These are phyloP conservation scores for Peromyscus leucopus DNA, from an alignment of 2,113 vertebrate genomes.

Conservation along the genomic window DNA sequence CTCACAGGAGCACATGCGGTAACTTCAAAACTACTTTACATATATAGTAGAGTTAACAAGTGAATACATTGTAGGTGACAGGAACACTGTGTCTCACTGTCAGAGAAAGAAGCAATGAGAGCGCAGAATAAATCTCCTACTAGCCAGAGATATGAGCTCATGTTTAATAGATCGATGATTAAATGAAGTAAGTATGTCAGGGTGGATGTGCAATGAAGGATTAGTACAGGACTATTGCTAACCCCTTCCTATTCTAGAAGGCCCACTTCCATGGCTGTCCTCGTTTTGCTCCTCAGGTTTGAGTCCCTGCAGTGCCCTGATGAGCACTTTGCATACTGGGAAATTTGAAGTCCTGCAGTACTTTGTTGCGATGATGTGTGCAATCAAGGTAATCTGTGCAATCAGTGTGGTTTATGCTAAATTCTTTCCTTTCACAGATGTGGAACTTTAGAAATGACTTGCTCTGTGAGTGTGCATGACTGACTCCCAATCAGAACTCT, in stretches of 20 bases:
- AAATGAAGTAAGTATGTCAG: background rate
- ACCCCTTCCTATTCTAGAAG: background rate
- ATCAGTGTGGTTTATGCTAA: constrained; percentile 1
- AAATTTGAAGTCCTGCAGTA: background rate
- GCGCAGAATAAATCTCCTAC: background rate
- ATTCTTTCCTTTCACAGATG: background rate
- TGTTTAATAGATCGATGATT: background rate
- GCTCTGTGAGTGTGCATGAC: background rate
- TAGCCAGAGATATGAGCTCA: background rate
- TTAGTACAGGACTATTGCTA: background rate
- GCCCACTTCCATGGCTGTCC: background rate
- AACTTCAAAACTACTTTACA: constrained; percentile 4
- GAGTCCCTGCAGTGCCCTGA: background rate
- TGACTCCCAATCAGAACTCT: background rate
- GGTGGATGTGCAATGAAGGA: background rate
- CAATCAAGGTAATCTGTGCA: background rate
- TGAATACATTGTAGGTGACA: background rate
- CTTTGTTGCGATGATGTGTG: background rate
- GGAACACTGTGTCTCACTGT: background rate
- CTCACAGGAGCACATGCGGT: background rate
- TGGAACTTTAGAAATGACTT: background rate
- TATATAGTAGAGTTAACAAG: constrained; percentile 29
- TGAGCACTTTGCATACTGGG: background rate
- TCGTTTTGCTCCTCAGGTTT: background rate
- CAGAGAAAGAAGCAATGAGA: background rate